These are phyloP conservation scores for Trinectes maculatus DNA, from an alignment of 2,113 vertebrate species.

Conservation along the genomic window DNA sequence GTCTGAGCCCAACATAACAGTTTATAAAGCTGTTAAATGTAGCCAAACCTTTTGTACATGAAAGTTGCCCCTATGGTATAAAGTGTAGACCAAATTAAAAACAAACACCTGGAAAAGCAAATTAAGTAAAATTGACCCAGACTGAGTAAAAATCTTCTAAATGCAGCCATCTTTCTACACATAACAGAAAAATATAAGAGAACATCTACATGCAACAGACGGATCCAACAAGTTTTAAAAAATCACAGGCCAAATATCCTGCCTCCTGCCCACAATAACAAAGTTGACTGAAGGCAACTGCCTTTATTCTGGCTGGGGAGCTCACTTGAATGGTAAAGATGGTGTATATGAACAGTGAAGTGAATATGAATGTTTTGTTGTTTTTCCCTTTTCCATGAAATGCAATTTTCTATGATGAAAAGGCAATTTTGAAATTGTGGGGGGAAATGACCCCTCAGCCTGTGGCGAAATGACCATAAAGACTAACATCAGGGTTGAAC, in stretches of 20 bases:
- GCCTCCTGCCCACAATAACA: slow-evolving; percentile 55
- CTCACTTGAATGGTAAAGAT: slow-evolving; percentile 18
- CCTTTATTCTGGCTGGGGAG: slow-evolving; percentile 31
- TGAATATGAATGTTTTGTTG: slow-evolving; percentile 22
- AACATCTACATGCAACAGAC: background rate
- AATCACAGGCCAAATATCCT: slow-evolving; percentile 26
- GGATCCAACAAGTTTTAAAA: slow-evolving; percentile 5
- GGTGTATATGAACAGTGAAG: too few relatives aligned
- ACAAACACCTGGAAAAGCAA: background rate
- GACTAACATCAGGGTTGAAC: slow-evolving; percentile 38
- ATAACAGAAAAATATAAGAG: background rate
- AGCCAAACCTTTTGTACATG: too few relatives aligned
- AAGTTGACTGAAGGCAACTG: slow-evolving; percentile 38
- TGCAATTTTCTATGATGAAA: slow-evolving; percentile 54
- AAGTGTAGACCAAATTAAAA: background rate
- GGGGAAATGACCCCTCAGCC: slow-evolving; percentile 47
- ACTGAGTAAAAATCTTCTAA: background rate
- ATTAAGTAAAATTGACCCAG: background rate
- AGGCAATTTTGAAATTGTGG: slow-evolving; percentile 53
- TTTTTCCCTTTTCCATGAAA: slow-evolving; percentile 43
- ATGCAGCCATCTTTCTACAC: background rate
- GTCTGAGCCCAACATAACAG: too few relatives aligned
- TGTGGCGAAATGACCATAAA: slow-evolving; percentile 52
- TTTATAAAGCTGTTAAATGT: too few relatives aligned
- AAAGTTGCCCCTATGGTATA: too few relatives aligned